phyloP scores from a whole-genome alignment of 2,888 invertebrate species.

The Tetragonisca angustula region DNA sequence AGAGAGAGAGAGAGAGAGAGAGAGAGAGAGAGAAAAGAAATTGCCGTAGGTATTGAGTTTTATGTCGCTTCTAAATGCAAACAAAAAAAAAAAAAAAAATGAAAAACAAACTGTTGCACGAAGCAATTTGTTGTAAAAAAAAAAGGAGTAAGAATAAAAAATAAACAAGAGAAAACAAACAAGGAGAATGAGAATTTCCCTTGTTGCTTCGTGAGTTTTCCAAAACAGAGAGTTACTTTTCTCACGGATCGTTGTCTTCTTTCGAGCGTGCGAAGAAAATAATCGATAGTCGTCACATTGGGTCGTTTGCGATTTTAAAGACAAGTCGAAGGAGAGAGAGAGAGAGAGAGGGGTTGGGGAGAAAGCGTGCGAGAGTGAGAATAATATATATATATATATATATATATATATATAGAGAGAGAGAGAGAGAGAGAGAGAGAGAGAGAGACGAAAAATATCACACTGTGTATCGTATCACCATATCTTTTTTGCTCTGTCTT shows the following conservation, averaged over 20 bases:
- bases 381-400: too few species aligned
- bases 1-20: conserved; percentile 7
- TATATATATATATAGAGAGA: too few species aligned
- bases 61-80: conserved; percentile 37
- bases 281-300: conserved; percentile 31
- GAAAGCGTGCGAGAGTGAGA: too few species aligned
- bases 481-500: conserved; percentile 35
- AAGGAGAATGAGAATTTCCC: neutral
- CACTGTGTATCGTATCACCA: conserved; percentile 35
- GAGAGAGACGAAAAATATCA: conserved; percentile 24
- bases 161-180: neutral
- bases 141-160: neutral
- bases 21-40: conserved; percentile 3
- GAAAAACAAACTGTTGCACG: conserved; percentile 14
- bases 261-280: conserved; percentile 27
- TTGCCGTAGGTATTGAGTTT: conserved; percentile 50
- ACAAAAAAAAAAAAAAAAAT: conserved; percentile 1
- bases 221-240: conserved; percentile 15
- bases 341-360: neutral
- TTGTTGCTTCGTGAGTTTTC: conserved; percentile 37
- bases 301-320: conserved; percentile 31
- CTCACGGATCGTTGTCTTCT: conserved; percentile 20
- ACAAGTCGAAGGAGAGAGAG: neutral
- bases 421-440: conserved; percentile 5
- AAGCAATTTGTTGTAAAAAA: conserved; percentile 17